These are phyloP conservation scores for Cataglyphis hispanica DNA, from an alignment of 1,140 invertebrate genomes.

Conservation along the genomic window DNA sequence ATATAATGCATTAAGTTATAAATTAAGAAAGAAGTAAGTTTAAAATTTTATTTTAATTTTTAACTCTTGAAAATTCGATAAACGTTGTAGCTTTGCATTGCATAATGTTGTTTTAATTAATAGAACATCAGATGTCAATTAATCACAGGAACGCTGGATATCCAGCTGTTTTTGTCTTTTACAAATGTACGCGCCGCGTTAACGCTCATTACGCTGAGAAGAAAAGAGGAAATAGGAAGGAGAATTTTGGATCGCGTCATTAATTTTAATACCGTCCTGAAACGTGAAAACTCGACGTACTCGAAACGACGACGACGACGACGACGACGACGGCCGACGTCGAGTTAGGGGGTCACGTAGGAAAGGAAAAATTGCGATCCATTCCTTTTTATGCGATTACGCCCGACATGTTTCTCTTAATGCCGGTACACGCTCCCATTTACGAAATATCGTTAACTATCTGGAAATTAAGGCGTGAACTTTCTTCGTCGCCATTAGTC, in stretches of 20 bases:
- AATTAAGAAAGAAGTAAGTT: neutral
- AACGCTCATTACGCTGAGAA: conserved; percentile 18
- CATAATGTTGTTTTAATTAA: neutral
- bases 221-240: neutral
- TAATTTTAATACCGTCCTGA: conserved; percentile 47
- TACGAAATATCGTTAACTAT: conserved; percentile 38
- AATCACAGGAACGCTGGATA: neutral
- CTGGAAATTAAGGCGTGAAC: conserved; percentile 44
- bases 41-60: neutral
- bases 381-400: conserved; percentile 43
- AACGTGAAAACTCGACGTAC: conserved; percentile 24
- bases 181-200: conserved; percentile 20
- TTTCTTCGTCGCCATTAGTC: conserved; percentile 27
- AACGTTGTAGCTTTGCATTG: neutral
- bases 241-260: conserved; percentile 44
- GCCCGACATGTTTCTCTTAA: conserved; percentile 31
- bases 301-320: neutral
- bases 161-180: conserved; percentile 12
- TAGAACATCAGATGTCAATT: conserved; percentile 1
- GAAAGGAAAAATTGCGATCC: conserved; percentile 57
- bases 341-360: conserved; percentile 40
- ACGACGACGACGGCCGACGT: neutral
- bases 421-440: neutral
- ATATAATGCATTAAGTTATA: neutral
- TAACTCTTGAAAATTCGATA: neutral